phyloP scores from a whole-genome alignment of 2,888 invertebrate genomes.

The Allacma fusca region DNA sequence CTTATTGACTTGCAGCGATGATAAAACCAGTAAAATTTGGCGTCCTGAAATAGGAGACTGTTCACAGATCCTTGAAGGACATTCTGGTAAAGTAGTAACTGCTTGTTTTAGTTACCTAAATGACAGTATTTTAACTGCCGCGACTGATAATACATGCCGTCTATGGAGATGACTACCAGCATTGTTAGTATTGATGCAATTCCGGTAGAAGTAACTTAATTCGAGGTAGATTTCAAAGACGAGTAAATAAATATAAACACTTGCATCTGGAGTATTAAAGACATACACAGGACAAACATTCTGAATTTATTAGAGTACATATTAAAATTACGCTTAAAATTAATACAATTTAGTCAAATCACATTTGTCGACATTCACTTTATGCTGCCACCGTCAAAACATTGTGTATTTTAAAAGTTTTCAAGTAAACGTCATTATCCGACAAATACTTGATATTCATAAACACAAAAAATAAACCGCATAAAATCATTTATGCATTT shows the following conservation, averaged over 20 bases:
- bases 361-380: conserved; percentile 13
- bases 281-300: conserved; percentile 24
- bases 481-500: neutral
- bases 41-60: conserved; percentile 71
- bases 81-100: conserved; percentile 82
- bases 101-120: conserved; percentile 82
- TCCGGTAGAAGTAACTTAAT: too few species aligned
- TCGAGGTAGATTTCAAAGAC: too few species aligned
- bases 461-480: neutral
- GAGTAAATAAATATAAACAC: too few species aligned
- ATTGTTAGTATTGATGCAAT: neutral
- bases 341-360: conserved; percentile 19
- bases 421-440: neutral
- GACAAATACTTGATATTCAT: neutral
- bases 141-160: conserved; percentile 82
- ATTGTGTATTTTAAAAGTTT: too few species aligned
- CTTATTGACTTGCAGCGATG: conserved; percentile 78
- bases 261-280: conserved; percentile 2
- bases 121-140: conserved; percentile 80
- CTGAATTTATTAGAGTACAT: conserved; percentile 29
- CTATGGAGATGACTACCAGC: conserved; percentile 70
- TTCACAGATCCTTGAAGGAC: conserved; percentile 77
- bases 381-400: neutral
- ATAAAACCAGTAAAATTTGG: conserved; percentile 79
- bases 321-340: conserved; percentile 21